Conservation (phyloP, 1,140 invertebrate genomes). For the Scaptomyza graminum region DNA sequence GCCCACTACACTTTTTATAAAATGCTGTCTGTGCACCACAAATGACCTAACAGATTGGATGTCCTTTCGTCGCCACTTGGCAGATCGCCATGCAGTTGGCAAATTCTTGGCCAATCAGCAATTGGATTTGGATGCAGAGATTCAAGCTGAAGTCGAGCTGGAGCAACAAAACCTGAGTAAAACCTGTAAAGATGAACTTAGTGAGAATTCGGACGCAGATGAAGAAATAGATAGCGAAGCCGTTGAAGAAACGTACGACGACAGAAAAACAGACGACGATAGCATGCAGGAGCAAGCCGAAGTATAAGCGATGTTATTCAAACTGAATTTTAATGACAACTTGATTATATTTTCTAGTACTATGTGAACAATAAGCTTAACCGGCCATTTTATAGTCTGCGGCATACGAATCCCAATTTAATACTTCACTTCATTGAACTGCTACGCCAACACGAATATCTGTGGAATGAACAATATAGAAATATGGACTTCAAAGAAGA, state of each 20-base stretch:
- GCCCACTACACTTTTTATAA: conserved; percentile 25
- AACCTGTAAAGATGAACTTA: not conserved
- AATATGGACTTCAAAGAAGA: conserved; percentile 19
- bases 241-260: not conserved
- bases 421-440: conserved; percentile 42
- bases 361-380: conserved; percentile 16
- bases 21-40: conserved; percentile 43
- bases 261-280: not conserved
- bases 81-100: not conserved
- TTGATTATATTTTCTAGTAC: conserved; percentile 8
- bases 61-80: conserved; percentile 21
- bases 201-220: not conserved
- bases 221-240: not conserved
- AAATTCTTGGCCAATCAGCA: not conserved
- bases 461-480: conserved; percentile 18
- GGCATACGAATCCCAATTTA: conserved; percentile 17
- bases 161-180: conserved; percentile 29
- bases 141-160: conserved; percentile 36
- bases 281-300: too few species aligned
- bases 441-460: conserved; percentile 23
- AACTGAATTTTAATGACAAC: conserved; percentile 1
- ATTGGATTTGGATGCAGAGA: conserved; percentile 26
- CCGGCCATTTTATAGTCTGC: conserved; percentile 43
- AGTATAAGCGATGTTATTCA: not conserved
- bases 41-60: conserved; percentile 22